phyloP scores from a whole-genome alignment of 2,113 vertebrate genomes.

The Cheilinus undulatus region DNA sequence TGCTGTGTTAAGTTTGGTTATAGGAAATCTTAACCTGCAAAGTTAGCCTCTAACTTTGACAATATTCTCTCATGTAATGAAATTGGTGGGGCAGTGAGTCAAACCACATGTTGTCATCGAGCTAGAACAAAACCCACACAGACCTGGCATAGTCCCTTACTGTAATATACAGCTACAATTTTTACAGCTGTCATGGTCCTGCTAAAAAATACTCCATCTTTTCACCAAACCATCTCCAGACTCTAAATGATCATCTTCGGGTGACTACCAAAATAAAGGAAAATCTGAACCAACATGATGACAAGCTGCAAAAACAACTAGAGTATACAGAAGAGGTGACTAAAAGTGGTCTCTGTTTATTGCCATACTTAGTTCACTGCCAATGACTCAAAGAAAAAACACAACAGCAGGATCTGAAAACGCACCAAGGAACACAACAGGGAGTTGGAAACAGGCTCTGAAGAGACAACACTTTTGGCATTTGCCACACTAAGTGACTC shows the following conservation, averaged over 20 bases:
- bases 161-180: not conserved
- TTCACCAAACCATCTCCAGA: not conserved
- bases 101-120: constrained; percentile 9
- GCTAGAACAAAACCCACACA: constrained; percentile 1
- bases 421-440: not conserved
- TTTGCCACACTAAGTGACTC: constrained; percentile 48
- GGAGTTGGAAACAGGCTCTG: not conserved
- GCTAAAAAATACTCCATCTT: not conserved
- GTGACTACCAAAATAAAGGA: not conserved
- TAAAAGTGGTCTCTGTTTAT: not conserved
- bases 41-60: not conserved
- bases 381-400: constrained; percentile 15
- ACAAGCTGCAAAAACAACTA: not conserved
- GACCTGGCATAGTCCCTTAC: not conserved
- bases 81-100: not conserved
- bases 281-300: not conserved
- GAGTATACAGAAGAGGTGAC: not conserved
- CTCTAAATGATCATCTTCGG: not conserved
- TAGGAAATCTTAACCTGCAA: not conserved
- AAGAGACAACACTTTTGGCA: constrained; percentile 22
- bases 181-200: not conserved
- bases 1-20: not conserved
- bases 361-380: not conserved
- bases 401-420: not conserved
- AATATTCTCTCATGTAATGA: not conserved